Conservation (phyloP, 2,113 vertebrate genomes). For the Colossoma macropomum region DNA sequence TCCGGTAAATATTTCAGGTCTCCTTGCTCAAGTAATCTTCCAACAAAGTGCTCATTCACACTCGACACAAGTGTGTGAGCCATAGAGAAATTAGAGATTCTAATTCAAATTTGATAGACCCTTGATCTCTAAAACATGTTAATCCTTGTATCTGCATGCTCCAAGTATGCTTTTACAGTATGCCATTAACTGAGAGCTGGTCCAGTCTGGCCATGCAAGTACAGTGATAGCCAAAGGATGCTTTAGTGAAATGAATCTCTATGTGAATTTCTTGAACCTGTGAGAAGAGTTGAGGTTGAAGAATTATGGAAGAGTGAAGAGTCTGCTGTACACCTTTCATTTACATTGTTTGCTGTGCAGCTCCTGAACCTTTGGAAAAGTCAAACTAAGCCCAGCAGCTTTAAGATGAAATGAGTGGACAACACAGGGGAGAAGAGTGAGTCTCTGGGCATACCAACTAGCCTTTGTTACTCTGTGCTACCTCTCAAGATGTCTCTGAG, state of each 20-base stretch:
- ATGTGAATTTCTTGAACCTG: neutral
- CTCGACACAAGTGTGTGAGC: neutral
- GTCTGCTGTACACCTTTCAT: constrained; percentile 1
- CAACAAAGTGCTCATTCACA: constrained; percentile 49
- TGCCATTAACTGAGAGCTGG: neutral
- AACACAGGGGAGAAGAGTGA: neutral
- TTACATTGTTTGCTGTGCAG: neutral
- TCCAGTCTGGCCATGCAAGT: neutral
- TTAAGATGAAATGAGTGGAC: neutral
- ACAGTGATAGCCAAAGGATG: neutral
- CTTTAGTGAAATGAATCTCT: neutral
- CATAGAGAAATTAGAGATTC: neutral
- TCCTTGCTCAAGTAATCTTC: constrained; percentile 44
- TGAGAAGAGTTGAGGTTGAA: neutral
- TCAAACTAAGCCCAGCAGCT: constrained; percentile 6
- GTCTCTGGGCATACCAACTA: constrained; percentile 26
- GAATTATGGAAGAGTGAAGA: neutral
- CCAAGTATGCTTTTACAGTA: neutral
- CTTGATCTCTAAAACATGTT: neutral
- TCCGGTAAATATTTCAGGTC: constrained; percentile 61
- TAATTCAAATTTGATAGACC: neutral
- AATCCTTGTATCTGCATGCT: neutral
- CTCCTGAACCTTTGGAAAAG: neutral
- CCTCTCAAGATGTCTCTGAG: constrained; percentile 23
- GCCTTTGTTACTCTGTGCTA: constrained; percentile 36